Percentiles rank a stretch among this genome's conserved stretches.
Conservation (phyloP, 2,113 vertebrate species). For the Anhinga anhinga region DNA sequence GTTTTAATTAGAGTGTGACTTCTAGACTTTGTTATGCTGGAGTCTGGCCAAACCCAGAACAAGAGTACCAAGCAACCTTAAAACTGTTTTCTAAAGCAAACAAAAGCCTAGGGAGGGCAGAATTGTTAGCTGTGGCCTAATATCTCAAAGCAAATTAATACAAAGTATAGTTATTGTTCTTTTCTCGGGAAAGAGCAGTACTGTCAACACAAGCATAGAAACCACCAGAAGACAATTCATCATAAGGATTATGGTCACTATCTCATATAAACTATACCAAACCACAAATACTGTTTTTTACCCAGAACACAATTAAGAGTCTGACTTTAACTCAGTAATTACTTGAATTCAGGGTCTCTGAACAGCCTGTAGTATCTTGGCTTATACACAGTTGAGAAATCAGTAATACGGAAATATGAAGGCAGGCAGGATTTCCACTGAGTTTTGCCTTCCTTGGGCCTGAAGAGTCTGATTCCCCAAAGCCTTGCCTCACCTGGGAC, state of each 20-base stretch:
- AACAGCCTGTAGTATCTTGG: neutral
- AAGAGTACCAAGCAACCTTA: neutral
- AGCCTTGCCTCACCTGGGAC: neutral
- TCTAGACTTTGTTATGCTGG: constrained; percentile 31
- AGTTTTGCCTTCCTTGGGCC: neutral
- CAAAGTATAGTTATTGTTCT: neutral
- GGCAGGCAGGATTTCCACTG: neutral
- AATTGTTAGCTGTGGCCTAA: constrained; percentile 42
- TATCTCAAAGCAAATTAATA: constrained; percentile 36
- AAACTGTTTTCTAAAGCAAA: constrained; percentile 48
- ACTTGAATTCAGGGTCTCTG: neutral
- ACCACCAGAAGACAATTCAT: neutral
- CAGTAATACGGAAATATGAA: neutral
- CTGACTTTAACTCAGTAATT: neutral
- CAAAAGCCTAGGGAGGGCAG: constrained; percentile 5
- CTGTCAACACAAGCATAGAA: neutral
- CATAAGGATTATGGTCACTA: neutral
- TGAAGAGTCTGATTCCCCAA: neutral
- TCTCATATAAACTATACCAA: neutral
- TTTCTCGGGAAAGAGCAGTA: neutral
- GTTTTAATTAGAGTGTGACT: constrained; percentile 35
- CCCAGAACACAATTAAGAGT: neutral
- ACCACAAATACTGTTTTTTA: neutral
- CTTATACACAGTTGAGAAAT: neutral
- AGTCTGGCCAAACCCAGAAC: constrained; percentile 1